phyloP scores from a whole-genome alignment of 2,888 invertebrate genomes.

The Chrysolina americana region DNA sequence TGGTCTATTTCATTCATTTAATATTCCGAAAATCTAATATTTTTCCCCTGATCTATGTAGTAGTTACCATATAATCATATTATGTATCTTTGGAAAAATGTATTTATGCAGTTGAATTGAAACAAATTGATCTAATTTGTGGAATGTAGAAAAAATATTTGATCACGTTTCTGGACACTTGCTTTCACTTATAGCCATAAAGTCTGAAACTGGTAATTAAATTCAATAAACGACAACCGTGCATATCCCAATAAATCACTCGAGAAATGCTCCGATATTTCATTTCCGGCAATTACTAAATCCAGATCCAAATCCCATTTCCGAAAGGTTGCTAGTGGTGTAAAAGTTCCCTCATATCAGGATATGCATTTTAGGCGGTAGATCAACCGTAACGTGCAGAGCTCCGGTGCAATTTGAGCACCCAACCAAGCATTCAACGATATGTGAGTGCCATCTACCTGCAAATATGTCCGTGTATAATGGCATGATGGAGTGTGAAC shows the following conservation, averaged over 20 bases:
- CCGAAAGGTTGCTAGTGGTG: constrained; percentile 39
- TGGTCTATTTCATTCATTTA: no score
- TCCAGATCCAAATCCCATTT: constrained; percentile 38
- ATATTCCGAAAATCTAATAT: no score
- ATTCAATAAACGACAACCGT: background rate
- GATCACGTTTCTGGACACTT: no score
- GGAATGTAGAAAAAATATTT: no score
- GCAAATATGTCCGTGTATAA: constrained; percentile 32
- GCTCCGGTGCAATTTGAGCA: constrained; percentile 44
- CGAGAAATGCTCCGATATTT: constrained; percentile 29
- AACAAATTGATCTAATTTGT: no score
- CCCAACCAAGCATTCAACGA: constrained; percentile 40
- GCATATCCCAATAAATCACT: background rate
- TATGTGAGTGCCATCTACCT: constrained; percentile 38
- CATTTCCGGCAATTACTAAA: constrained; percentile 40
- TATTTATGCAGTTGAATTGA: no score
- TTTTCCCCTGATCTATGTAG: no score
- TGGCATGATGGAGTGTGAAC: constrained; percentile 3
- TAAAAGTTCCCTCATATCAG: constrained; percentile 44
- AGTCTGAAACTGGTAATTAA: no score
- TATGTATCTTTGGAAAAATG: no score
- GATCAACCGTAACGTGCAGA: constrained; percentile 47
- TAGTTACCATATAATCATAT: no score
- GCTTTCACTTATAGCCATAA: no score
- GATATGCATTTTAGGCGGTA: constrained; percentile 47